A percentile compares a stretch with the other conserved stretches of the same genome.
phyloP scores from a whole-genome alignment of 2,113 vertebrate species.

The Rhadina sibilatrix region DNA sequence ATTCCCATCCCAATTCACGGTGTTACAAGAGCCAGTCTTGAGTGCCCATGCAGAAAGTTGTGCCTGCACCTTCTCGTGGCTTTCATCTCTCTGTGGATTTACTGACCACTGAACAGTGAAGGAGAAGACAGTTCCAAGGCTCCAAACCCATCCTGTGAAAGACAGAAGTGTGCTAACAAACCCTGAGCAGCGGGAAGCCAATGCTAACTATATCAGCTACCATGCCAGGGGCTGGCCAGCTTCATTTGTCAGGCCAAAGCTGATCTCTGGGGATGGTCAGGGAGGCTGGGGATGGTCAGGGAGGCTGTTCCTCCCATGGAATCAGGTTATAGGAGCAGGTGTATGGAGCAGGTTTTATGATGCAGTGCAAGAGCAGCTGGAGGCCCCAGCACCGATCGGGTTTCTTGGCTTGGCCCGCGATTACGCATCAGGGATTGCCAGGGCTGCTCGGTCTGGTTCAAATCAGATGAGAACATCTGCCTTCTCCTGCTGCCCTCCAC shows the following conservation, averaged over 20 bases:
- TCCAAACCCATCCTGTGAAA: not conserved
- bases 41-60: not conserved
- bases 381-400: not conserved
- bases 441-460: rapidly evolving
- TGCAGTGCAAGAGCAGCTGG: not conserved
- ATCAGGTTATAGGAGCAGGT: not conserved
- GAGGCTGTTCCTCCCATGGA: not conserved
- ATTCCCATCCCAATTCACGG: rapidly evolving
- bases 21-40: not conserved
- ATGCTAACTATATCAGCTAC: not conserved
- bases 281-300: not conserved
- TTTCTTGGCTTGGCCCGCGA: not conserved
- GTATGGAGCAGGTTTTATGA: not conserved
- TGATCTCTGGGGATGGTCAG: not conserved
- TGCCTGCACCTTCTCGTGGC: not conserved
- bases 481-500: not conserved
- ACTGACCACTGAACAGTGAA: not conserved
- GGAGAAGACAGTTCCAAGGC: not conserved
- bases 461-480: not conserved
- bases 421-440: not conserved
- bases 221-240: not conserved
- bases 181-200: not conserved
- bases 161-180: not conserved
- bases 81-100: not conserved
- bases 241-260: not conserved